Conservation (phyloP, 2,113 vertebrate species). For the Camelus dromedarius region DNA sequence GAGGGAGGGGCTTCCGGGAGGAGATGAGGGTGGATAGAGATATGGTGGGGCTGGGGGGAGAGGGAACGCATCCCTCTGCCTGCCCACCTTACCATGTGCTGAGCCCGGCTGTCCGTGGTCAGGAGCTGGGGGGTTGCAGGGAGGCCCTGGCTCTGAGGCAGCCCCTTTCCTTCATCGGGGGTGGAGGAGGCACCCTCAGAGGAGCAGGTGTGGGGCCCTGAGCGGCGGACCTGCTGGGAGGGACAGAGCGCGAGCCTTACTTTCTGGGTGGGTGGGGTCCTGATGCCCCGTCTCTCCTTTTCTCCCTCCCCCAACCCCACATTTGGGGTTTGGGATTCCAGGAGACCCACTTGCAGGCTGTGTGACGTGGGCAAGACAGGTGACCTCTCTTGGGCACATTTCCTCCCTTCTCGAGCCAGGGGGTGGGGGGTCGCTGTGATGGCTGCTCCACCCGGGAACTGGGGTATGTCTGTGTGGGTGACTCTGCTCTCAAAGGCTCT, state of each 20-base stretch:
- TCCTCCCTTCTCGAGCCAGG: background rate
- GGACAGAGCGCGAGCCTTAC: background rate
- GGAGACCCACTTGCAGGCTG: background rate
- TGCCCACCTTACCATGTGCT: rapidly evolving
- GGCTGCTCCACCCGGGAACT: background rate
- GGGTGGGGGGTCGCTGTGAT: rapidly evolving
- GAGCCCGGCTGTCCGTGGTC: background rate
- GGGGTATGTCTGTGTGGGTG: background rate
- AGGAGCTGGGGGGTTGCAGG: background rate
- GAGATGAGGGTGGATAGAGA: background rate
- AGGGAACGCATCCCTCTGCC: background rate
- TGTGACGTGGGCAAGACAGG: rapidly evolving
- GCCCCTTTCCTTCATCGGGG: background rate
- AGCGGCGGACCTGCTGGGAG: rapidly evolving
- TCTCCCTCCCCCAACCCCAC: background rate
- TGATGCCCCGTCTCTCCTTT: too few species aligned
- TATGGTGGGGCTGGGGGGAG: background rate
- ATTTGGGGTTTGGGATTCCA: background rate
- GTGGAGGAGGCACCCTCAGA: rapidly evolving
- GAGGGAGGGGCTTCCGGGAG: background rate
- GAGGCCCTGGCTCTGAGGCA: background rate
- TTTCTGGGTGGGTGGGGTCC: background rate
- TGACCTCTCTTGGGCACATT: rapidly evolving
- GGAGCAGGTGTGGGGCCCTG: background rate
- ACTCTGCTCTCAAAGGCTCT: too few species aligned